Evolutionary conservation across 2,797 vertebrate genomes (phyloP).

Genomic region (Catamblyrhynchus diadema): DNA sequence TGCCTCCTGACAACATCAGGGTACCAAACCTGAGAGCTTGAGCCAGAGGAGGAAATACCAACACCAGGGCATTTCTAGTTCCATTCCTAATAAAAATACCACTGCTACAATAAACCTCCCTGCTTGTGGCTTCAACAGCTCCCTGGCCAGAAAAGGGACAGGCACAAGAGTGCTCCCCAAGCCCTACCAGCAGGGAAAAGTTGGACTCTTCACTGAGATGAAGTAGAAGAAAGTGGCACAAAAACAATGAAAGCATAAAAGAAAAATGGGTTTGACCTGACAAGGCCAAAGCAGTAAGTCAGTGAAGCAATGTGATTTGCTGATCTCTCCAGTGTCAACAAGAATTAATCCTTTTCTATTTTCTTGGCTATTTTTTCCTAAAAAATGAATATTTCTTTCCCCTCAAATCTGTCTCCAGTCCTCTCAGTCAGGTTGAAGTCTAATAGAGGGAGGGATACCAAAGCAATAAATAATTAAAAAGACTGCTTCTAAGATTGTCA

Average conservation of each 20-base stretch:
- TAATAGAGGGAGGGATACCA: not conserved
- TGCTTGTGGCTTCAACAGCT: not conserved
- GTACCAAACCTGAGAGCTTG: not conserved
- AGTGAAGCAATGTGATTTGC: not conserved
- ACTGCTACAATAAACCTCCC: not conserved
- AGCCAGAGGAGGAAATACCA: not conserved
- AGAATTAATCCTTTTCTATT: not conserved
- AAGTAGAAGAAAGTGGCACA: not conserved
- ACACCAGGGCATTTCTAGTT: not conserved
- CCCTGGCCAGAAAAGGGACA: not conserved
- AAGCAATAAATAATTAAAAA: not conserved
- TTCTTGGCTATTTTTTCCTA: not conserved
- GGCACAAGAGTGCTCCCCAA: not conserved
- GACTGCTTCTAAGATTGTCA: not conserved
- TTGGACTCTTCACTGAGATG: not conserved
- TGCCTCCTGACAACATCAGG: not conserved
- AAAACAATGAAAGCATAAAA: not conserved
- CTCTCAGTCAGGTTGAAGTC: not conserved
- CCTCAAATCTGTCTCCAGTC: not conserved
- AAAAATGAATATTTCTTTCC: not conserved
- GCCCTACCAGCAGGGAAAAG: not conserved
- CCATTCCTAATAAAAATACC: not conserved
- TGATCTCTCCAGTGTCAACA: not conserved
- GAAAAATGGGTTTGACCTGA: not conserved
- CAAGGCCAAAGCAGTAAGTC: not conserved